Conservation (phyloP, 1,140 invertebrate species). For the Agrypnia vestita region DNA sequence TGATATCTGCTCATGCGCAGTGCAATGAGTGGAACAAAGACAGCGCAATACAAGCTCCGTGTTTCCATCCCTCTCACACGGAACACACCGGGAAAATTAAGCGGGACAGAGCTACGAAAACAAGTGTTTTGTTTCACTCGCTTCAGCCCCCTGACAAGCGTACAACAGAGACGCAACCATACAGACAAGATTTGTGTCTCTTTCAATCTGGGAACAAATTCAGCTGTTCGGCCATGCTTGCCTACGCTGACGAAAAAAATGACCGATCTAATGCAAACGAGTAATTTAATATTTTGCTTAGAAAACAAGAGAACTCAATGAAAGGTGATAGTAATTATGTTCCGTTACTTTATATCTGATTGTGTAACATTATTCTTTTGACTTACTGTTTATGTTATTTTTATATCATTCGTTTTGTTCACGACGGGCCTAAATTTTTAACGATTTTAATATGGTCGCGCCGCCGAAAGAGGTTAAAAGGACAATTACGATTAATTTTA, state of each 20-base stretch:
- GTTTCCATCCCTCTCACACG: slow-evolving; percentile 9
- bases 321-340: background rate
- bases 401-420: background rate
- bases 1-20: slow-evolving; percentile 44
- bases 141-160: background rate
- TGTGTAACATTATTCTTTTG: background rate
- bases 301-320: background rate
- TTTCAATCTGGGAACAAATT: slow-evolving; percentile 33
- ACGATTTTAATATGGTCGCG: slow-evolving; percentile 37
- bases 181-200: slow-evolving; percentile 39
- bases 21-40: slow-evolving; percentile 12
- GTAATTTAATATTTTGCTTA: background rate
- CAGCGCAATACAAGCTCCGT: background rate
- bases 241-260: slow-evolving; percentile 13
- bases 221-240: slow-evolving; percentile 47
- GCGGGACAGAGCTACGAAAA: slow-evolving; percentile 41
- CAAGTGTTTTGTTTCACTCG: slow-evolving; percentile 40
- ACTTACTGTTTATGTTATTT: background rate
- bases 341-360: background rate
- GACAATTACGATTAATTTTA: slow-evolving; percentile 40
- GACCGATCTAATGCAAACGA: background rate
- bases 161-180: slow-evolving; percentile 8
- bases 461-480: slow-evolving; percentile 38
- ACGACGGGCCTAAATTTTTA: slow-evolving; percentile 29
- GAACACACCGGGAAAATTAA: slow-evolving; percentile 27